Evolutionary conservation across 2,797 vertebrate genomes (phyloP).

Genomic region (Cynopterus sphinx): DNA sequence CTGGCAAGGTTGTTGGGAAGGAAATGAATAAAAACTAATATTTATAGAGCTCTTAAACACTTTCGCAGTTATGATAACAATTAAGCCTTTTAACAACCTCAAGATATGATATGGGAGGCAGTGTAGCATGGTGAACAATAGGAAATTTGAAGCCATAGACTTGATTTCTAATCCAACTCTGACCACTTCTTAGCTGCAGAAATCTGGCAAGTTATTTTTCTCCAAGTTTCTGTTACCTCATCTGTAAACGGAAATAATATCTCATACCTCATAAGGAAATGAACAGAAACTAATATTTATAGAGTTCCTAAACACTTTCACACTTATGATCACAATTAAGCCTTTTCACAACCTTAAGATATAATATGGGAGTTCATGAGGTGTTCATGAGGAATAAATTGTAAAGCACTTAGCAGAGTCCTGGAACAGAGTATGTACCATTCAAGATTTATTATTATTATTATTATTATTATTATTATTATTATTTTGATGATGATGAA

Average conservation of each 20-base stretch:
- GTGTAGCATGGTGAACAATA: not conserved
- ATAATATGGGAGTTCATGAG: not conserved
- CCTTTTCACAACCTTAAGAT: not conserved
- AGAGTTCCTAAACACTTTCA: slow-evolving; percentile 3
- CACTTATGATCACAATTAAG: not conserved
- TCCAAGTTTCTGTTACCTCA: not conserved
- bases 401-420: not conserved
- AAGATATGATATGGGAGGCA: not conserved
- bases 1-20: not conserved
- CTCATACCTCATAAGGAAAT: not conserved
- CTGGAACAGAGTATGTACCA: not conserved
- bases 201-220: not conserved
- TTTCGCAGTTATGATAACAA: not conserved
- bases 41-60: not conserved
- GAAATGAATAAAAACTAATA: slow-evolving; percentile 41
- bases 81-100: not conserved
- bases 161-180: not conserved
- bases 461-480: not conserved
- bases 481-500: not conserved
- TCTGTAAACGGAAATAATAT: not conserved
- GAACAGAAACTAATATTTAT: slow-evolving; percentile 43
- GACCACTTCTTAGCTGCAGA: not conserved
- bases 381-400: not conserved
- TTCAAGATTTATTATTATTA: not conserved
- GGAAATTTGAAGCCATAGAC: not conserved